A percentile compares a stretch with the other conserved stretches of the same genome.
Evolutionary conservation across 2,888 invertebrate species (phyloP).

Genomic region (Siphlonurus alternatus): DNA sequence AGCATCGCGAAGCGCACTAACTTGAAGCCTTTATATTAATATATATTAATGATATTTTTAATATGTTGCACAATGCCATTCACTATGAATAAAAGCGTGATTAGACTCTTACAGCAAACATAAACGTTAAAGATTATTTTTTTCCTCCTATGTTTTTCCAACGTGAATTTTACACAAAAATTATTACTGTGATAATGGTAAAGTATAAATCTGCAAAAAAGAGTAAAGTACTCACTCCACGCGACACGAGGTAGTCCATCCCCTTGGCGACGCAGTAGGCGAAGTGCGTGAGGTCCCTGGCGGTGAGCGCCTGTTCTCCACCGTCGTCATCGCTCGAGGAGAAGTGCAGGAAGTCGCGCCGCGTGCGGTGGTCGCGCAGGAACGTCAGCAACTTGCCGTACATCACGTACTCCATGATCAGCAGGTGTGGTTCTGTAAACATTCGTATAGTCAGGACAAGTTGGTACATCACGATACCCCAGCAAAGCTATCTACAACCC

Average conservation of each 20-base stretch:
- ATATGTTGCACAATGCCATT: too few relatives aligned
- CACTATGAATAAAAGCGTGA: too few relatives aligned
- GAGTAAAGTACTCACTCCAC: constrained; percentile 56
- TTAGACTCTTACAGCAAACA: too few relatives aligned
- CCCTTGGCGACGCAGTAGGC: constrained; percentile 68
- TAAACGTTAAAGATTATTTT: too few relatives aligned
- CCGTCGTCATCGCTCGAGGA: constrained; percentile 29
- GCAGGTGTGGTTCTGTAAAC: constrained; percentile 58
- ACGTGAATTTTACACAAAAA: too few relatives aligned
- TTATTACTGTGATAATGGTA: too few relatives aligned
- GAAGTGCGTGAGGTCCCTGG: constrained; percentile 59
- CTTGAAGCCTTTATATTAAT: too few relatives aligned
- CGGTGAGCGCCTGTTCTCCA: constrained; percentile 39
- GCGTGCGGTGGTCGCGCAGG: constrained; percentile 43
- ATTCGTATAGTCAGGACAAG: background rate
- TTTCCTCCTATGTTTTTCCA: too few relatives aligned
- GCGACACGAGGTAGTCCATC: constrained; percentile 68
- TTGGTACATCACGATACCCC: background rate
- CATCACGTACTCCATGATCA: constrained; percentile 77
- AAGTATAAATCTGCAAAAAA: too few relatives aligned
- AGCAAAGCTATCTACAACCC: background rate
- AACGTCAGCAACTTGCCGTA: constrained; percentile 63
- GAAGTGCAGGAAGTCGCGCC: constrained; percentile 40
- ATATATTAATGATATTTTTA: too few relatives aligned
- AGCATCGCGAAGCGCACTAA: too few relatives aligned